Percentiles rank a stretch among this genome's conserved stretches.
phyloP scores from a whole-genome alignment of 2,797 vertebrate species.

The Cuniculus paca region DNA sequence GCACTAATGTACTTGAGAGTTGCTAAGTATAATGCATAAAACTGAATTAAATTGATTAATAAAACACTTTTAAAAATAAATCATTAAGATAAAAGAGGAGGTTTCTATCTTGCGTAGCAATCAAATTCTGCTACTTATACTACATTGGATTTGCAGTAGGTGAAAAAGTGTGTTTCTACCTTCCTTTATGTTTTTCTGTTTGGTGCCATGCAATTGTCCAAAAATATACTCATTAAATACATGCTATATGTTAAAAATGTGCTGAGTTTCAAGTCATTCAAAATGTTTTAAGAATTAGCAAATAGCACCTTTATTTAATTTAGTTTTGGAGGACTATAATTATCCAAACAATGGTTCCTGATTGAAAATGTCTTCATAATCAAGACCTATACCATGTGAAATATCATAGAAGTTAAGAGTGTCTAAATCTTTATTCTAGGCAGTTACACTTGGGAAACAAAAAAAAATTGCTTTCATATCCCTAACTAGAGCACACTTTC shows the following conservation, averaged over 20 bases:
- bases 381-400: background rate
- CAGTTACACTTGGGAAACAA: background rate
- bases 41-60: background rate
- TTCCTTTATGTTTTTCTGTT: background rate
- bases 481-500: background rate
- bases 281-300: constrained; percentile 22
- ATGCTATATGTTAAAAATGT: background rate
- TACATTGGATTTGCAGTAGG: background rate
- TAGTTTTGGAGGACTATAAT: background rate
- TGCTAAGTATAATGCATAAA: background rate
- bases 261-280: background rate
- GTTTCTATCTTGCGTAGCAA: background rate
- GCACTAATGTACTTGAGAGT: background rate
- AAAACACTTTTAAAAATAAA: background rate
- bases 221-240: background rate
- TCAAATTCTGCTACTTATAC: background rate
- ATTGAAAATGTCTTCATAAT: background rate
- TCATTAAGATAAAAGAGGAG: background rate
- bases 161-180: background rate
- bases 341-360: background rate
- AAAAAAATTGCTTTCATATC: constrained; percentile 20
- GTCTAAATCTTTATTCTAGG: background rate
- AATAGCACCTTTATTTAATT: background rate
- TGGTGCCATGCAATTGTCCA: background rate
- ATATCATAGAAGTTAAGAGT: background rate